phyloP scores from a whole-genome alignment of 2,797 vertebrate genomes.

The Miichthys miiuy region DNA sequence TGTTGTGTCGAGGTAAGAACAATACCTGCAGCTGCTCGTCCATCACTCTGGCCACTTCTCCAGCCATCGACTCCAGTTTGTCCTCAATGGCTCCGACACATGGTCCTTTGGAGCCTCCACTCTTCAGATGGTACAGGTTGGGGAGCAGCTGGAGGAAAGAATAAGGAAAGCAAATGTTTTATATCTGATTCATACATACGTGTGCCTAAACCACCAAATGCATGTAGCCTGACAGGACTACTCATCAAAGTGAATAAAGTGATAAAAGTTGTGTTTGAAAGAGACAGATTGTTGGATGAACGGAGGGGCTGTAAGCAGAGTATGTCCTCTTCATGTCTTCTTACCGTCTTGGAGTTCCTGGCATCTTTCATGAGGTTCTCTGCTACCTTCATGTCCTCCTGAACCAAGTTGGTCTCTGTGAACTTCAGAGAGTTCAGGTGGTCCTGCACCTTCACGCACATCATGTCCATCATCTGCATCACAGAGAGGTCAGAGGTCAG shows the following conservation, averaged over 20 bases:
- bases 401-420: conserved; percentile 83
- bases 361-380: conserved; percentile 94
- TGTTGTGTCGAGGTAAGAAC: accelerated
- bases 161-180: neutral
- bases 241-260: too few relatives aligned
- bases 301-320: neutral
- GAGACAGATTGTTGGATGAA: neutral
- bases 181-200: too few relatives aligned
- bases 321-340: neutral
- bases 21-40: conserved; percentile 95
- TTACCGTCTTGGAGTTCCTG: conserved; percentile 94
- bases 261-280: neutral
- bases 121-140: conserved; percentile 92
- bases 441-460: conserved; percentile 98
- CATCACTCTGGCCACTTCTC: conserved; percentile 92
- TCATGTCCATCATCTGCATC: conserved; percentile 93
- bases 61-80: conserved; percentile 94
- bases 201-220: neutral
- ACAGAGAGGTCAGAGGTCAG: conserved; percentile 20
- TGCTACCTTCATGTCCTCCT: conserved; percentile 91
- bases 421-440: conserved; percentile 96
- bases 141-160: conserved; percentile 87
- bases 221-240: neutral
- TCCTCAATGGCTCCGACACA: conserved; percentile 92
- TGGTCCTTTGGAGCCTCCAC: conserved; percentile 70